A percentile compares a stretch with the other conserved stretches of the same genome.
Evolutionary conservation across 2,113 vertebrate species (phyloP).

Genomic region (Epinephelus lanceolatus): DNA sequence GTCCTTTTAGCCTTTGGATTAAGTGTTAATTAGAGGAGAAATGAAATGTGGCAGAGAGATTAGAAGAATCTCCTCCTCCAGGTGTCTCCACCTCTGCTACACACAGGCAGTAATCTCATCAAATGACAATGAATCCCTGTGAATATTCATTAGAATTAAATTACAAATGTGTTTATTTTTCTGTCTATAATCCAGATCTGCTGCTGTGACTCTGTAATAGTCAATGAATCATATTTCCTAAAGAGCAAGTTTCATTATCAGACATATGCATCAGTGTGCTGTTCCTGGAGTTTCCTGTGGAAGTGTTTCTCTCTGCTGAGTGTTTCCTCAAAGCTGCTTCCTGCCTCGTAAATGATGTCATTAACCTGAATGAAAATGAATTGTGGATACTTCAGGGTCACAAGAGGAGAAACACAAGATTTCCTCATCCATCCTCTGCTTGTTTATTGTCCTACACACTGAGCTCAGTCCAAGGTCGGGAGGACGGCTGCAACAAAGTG

Average conservation of each 20-base stretch:
- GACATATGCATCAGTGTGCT: neutral
- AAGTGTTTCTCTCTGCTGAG: neutral
- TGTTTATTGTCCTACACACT: neutral
- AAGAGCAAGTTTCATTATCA: neutral
- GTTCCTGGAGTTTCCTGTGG: neutral
- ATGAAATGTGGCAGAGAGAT: too few species aligned
- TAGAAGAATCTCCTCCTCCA: too few species aligned
- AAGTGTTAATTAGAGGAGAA: too few species aligned
- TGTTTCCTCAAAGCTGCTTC: neutral
- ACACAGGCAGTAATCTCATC: too few species aligned
- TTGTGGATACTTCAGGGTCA: neutral
- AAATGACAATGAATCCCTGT: too few species aligned
- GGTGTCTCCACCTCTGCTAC: too few species aligned
- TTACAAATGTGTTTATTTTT: too few species aligned
- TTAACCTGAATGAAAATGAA: neutral
- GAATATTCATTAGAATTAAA: too few species aligned
- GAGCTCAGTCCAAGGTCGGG: neutral
- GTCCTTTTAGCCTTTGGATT: too few species aligned
- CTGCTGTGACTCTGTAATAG: too few species aligned
- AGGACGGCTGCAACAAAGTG: neutral
- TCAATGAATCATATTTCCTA: too few species aligned
- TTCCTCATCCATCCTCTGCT: neutral
- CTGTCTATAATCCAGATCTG: too few species aligned
- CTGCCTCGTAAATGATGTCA: neutral
- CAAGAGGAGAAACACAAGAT: neutral